Evolutionary conservation across 1,140 invertebrate genomes (phyloP), one percentile per base, ranked within the genome.

Genomic region (Drosophila truncata): DNA sequence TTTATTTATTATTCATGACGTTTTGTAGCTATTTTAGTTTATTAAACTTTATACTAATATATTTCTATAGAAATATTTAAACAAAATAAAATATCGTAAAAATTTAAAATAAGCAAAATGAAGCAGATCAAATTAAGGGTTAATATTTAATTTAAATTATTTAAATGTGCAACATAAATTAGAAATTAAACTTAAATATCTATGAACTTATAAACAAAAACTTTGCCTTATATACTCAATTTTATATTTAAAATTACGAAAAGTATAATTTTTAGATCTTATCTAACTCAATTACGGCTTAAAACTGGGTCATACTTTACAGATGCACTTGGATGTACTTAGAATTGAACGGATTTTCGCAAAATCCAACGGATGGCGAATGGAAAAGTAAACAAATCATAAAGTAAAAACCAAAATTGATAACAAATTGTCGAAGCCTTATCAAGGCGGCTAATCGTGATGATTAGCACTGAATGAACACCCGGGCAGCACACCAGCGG

Each of bases 381-480:
- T 72, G 31, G 35, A 78, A 88, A 87, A 54, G 78, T 87, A 88
- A 87, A 87, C 80, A 87, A 87, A 84, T 88, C 73, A 47, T 87
- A 88, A 84, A 50, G 58, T 44, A 69, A 23, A 42, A 39, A 31
- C 46, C 52, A 3, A 57, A 78, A 50, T 60, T 90, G 84, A 88
- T 88, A 90, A 78, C 65, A 50, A 69, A 57, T 74, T 69, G 64
- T 59, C 47, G 62, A 65, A 49, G 37, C 31, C 64, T 84, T 88
- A 88, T 88, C 85, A 78, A 63, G 18, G 54, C 52, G 66, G 74
- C 74, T 88, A 88, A 88, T 88, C 85, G 81, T 44, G 58, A 58
- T 67, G 85, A 81, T 88, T 90, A 90, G 67, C 52, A n/a, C 61
- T 59, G 49, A 81, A 46, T 33, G 54, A 64, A 65, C 55, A 37